Evolutionary conservation across 2,888 invertebrate genomes (phyloP).

Genomic region (Microctonus aethiopoides): DNA sequence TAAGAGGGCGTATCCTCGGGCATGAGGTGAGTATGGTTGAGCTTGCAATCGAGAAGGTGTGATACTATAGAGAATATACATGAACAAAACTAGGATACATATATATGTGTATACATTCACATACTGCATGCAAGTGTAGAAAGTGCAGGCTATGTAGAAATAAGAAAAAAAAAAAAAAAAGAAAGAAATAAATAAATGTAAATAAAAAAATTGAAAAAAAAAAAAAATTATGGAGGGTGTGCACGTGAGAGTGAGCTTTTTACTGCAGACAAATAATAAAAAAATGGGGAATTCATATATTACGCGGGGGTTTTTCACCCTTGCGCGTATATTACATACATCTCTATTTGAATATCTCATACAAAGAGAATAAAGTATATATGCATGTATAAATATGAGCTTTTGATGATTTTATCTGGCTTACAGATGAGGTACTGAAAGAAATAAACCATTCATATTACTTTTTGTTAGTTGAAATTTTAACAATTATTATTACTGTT

Average conservation of each 20-base stretch:
- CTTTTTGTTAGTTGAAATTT: background rate
- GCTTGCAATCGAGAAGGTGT: conserved; percentile 20
- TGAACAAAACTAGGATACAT: background rate
- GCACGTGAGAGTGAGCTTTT: background rate
- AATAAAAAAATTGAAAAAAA: background rate
- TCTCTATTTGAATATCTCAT: background rate
- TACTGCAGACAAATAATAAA: background rate
- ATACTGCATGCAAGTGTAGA: too few relatives aligned
- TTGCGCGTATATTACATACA: background rate
- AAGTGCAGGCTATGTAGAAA: background rate
- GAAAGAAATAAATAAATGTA: background rate
- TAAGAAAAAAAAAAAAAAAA: too few relatives aligned
- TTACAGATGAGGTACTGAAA: background rate
- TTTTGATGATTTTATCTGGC: background rate
- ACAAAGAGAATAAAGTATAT: background rate
- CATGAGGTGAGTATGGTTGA: conserved; percentile 1
- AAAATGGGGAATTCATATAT: background rate
- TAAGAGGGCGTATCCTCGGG: background rate
- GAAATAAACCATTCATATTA: background rate
- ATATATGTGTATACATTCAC: background rate
- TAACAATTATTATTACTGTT: background rate
- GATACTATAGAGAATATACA: background rate
- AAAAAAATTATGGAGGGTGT: background rate
- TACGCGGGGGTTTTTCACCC: background rate
- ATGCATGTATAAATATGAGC: background rate